phyloP scores from a whole-genome alignment of 2,888 invertebrate species.

The Drosophila austrosaltans region DNA sequence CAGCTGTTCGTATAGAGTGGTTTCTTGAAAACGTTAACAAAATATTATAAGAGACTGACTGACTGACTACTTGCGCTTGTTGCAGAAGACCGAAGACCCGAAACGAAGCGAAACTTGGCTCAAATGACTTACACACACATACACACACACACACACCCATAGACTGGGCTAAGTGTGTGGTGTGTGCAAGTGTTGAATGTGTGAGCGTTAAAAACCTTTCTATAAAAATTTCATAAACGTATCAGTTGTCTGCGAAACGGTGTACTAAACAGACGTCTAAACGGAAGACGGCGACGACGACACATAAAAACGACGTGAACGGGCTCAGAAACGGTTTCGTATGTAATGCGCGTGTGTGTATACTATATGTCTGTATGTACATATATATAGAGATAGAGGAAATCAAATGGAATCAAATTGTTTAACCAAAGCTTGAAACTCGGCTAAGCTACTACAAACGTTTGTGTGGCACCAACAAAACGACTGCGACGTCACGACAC shows the following conservation, averaged over 20 bases:
- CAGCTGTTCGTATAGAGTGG: conserved; percentile 39
- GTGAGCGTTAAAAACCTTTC: conserved; percentile 77
- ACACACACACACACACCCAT: conserved; percentile 17
- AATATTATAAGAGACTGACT: conserved; percentile 2
- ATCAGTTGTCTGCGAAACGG: conserved; percentile 81
- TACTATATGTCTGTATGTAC: not conserved
- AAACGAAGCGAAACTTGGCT: conserved; percentile 56
- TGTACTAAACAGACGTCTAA: conserved; percentile 78
- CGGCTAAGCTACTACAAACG: conserved; percentile 3
- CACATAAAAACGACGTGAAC: not conserved
- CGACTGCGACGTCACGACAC: not conserved
- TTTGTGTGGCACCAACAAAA: not conserved
- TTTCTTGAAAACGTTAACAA: conserved; percentile 30
- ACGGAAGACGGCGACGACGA: conserved; percentile 59
- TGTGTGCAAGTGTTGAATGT: conserved; percentile 27
- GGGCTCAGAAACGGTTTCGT: conserved; percentile 27
- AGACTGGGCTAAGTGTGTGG: conserved; percentile 10
- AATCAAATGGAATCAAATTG: conserved; percentile 33
- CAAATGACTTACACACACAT: conserved; percentile 59
- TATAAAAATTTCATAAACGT: conserved; percentile 78
- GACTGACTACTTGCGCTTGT: conserved; percentile 4
- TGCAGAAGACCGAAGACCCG: conserved; percentile 47
- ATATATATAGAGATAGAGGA: conserved; percentile 34
- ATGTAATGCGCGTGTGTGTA: conserved; percentile 21
- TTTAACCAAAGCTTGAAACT: conserved; percentile 21